These are phyloP conservation scores for Prionace glauca DNA, from an alignment of 2,797 vertebrate species.

Conservation along the genomic window DNA sequence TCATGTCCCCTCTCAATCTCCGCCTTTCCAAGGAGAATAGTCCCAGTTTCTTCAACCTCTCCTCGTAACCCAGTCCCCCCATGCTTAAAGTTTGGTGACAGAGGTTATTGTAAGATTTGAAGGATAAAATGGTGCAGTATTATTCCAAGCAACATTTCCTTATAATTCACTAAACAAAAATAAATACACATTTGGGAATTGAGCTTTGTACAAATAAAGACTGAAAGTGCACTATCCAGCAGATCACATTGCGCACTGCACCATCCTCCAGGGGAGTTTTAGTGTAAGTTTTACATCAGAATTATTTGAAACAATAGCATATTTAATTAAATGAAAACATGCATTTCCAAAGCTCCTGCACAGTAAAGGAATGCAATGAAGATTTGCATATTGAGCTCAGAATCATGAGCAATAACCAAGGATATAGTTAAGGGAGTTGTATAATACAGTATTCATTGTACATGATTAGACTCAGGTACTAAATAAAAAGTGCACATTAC, in stretches of 20 bases:
- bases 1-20: too few relatives aligned
- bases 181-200: not conserved
- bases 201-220: not conserved
- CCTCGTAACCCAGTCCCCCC: too few relatives aligned
- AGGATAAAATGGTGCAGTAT: not conserved
- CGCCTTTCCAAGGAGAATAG: too few relatives aligned
- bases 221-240: not conserved
- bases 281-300: not conserved
- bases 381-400: not conserved
- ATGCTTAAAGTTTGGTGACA: not conserved
- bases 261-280: not conserved
- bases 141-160: not conserved
- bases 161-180: not conserved
- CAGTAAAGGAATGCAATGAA: not conserved
- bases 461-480: not conserved
- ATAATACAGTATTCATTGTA: not conserved
- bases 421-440: not conserved
- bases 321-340: not conserved
- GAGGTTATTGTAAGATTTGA: not conserved
- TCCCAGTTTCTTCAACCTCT: too few relatives aligned
- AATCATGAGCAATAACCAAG: not conserved
- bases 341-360: not conserved
- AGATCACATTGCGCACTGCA: not conserved
- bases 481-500: not conserved
- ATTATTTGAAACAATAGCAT: not conserved